These are phyloP conservation scores for Ctenopoma kingsleyae DNA, from an alignment of 2,797 vertebrate genomes.

Conservation along the genomic window DNA sequence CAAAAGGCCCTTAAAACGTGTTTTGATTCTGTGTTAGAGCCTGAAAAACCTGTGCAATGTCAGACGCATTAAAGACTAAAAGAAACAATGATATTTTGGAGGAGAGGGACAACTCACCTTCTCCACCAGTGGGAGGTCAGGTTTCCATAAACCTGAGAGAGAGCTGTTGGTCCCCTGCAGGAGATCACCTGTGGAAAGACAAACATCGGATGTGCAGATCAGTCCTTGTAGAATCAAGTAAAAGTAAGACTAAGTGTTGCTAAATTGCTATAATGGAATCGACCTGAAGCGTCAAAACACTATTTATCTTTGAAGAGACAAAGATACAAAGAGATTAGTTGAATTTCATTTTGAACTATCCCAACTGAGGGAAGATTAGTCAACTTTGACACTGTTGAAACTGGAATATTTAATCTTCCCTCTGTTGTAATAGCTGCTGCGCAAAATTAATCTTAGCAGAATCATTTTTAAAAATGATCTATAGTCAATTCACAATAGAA, in stretches of 20 bases:
- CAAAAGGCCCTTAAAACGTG: constrained; percentile 9
- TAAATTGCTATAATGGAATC: constrained; percentile 23
- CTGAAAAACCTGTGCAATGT: neutral
- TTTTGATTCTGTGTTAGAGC: neutral
- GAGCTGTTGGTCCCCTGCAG: constrained; percentile 69
- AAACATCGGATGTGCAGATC: neutral
- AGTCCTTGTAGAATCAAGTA: constrained; percentile 4
- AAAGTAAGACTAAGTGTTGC: neutral
- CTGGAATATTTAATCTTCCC: constrained; percentile 1
- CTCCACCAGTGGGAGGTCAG: constrained; percentile 77
- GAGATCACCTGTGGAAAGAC: constrained; percentile 70
- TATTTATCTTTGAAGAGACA: constrained; percentile 17
- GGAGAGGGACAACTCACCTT: constrained; percentile 60
- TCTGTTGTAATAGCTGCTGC: neutral
- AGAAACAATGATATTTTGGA: neutral
- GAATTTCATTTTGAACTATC: constrained; percentile 25
- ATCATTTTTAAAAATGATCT: neutral
- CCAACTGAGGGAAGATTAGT: constrained; percentile 17
- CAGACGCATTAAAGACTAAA: neutral
- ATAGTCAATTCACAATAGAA: too few species aligned
- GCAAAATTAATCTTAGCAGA: constrained; percentile 3
- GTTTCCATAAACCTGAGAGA: constrained; percentile 78
- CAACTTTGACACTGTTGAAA: constrained; percentile 5
- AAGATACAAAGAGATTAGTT: constrained; percentile 27
- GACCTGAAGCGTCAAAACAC: constrained; percentile 29